phyloP scores from a whole-genome alignment of 2,113 vertebrate species.

The Pseudopipra pipra region DNA sequence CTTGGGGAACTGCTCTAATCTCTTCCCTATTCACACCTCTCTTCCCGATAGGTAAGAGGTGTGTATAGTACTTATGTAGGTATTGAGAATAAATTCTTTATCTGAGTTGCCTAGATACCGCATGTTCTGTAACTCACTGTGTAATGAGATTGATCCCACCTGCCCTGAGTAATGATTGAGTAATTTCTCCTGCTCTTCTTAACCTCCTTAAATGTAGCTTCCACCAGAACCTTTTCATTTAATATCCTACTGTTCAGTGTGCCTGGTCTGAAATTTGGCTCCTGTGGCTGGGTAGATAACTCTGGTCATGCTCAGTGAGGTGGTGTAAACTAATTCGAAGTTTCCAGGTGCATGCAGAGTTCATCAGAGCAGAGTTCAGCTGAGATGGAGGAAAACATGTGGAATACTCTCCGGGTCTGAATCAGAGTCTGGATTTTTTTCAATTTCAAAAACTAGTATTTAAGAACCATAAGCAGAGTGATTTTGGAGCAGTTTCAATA shows the following conservation, averaged over 20 bases:
- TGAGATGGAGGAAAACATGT: neutral
- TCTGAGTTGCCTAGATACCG: neutral
- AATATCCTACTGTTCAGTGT: neutral
- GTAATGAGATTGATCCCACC: neutral
- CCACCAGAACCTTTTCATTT: neutral
- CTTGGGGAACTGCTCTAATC: neutral
- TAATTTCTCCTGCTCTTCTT: neutral
- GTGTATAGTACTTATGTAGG: neutral
- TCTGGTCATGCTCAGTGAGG: neutral
- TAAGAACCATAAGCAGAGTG: neutral
- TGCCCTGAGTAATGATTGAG: neutral
- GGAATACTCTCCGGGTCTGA: neutral
- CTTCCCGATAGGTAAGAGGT: neutral
- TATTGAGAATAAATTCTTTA: neutral
- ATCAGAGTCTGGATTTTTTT: neutral
- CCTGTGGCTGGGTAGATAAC: neutral
- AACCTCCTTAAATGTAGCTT: neutral
- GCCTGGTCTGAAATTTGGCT: neutral
- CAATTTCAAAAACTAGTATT: neutral
- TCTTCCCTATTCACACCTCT: neutral
- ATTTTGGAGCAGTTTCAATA: neutral
- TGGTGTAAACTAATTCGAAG: neutral
- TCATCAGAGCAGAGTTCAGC: neutral
- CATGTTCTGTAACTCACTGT: neutral
- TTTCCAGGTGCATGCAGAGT: neutral